A percentile compares a stretch with the other conserved stretches of the same genome.
Evolutionary conservation across 2,113 vertebrate genomes (phyloP).

Genomic region (Phycodurus eques): DNA sequence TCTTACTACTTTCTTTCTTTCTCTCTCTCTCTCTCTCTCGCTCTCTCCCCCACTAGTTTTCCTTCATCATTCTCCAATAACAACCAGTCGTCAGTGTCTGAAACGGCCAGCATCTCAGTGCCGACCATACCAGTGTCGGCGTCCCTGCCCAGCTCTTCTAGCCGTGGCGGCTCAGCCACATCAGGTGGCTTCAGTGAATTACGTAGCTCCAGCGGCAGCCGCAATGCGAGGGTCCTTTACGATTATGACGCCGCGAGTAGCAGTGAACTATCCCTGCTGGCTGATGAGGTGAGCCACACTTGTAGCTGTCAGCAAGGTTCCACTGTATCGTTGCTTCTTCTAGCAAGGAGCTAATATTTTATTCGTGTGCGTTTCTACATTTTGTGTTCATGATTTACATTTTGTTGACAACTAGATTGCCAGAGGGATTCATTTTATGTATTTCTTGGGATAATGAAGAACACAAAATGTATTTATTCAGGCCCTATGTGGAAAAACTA

Average conservation of each 20-base stretch:
- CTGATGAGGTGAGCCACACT: conserved; percentile 85
- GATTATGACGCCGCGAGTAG: conserved; percentile 96
- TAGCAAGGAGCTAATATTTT: neutral
- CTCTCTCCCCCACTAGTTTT: conserved; percentile 75
- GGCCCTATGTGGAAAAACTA: no score
- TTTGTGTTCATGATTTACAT: no score
- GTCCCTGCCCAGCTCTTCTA: conserved; percentile 78
- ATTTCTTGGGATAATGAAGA: no score
- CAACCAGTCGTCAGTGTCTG: conserved; percentile 82
- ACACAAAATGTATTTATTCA: no score
- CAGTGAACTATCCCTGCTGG: conserved; percentile 92
- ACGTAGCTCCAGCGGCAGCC: conserved; percentile 82
- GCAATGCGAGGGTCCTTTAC: conserved; percentile 92
- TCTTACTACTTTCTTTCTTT: neutral
- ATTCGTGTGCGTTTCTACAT: no score
- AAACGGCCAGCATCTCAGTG: conserved; percentile 74
- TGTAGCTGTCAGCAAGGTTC: neutral
- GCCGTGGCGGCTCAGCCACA: conserved; percentile 59
- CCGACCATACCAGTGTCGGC: conserved; percentile 79
- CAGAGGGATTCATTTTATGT: no score
- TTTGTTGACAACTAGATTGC: no score
- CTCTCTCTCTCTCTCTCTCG: neutral
- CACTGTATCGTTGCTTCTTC: neutral
- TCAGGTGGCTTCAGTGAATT: conserved; percentile 82
- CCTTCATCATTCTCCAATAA: conserved; percentile 92